A percentile compares a stretch with the other conserved stretches of the same genome.
phyloP scores from a whole-genome alignment of 2,888 invertebrate species.

The Abrostola tripartita region DNA sequence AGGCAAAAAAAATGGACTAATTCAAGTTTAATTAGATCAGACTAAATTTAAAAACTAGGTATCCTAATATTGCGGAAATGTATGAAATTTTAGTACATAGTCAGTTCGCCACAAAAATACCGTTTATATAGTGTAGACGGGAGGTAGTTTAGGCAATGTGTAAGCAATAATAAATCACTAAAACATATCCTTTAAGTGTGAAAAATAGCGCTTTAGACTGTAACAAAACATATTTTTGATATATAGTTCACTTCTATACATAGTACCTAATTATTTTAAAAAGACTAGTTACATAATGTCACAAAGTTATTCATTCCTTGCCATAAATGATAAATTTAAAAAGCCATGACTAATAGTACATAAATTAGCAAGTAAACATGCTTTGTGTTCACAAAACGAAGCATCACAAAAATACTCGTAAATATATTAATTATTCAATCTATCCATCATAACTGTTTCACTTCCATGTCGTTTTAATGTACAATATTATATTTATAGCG shows the following conservation, averaged over 20 bases:
- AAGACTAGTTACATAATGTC: conserved; percentile 17
- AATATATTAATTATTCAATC: conserved; percentile 6
- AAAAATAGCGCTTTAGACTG: conserved; percentile 21
- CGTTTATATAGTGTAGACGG: background rate
- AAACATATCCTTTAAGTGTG: conserved; percentile 22
- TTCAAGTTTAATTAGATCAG: background rate
- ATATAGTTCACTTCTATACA: conserved; percentile 26
- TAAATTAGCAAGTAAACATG: conserved; percentile 35
- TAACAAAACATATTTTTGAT: conserved; percentile 40
- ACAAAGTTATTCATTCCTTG: conserved; percentile 58
- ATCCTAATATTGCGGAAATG: background rate
- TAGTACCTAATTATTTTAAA: conserved; percentile 13
- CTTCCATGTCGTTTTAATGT: conserved; percentile 21
- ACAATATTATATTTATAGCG: conserved; percentile 39
- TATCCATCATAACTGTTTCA: conserved; percentile 11
- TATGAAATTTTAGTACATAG: conserved; percentile 4
- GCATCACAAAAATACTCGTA: conserved; percentile 27
- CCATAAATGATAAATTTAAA: conserved; percentile 54
- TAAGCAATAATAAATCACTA: conserved; percentile 5
- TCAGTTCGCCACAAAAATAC: background rate
- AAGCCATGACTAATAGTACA: conserved; percentile 47
- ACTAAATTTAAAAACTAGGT: too few species aligned
- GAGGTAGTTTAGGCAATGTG: background rate
- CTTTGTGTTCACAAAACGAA: conserved; percentile 18
- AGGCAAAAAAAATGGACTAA: conserved; percentile 2